Evolutionary conservation across 2,888 invertebrate genomes (phyloP).

Genomic region (Orgyia antiqua): DNA sequence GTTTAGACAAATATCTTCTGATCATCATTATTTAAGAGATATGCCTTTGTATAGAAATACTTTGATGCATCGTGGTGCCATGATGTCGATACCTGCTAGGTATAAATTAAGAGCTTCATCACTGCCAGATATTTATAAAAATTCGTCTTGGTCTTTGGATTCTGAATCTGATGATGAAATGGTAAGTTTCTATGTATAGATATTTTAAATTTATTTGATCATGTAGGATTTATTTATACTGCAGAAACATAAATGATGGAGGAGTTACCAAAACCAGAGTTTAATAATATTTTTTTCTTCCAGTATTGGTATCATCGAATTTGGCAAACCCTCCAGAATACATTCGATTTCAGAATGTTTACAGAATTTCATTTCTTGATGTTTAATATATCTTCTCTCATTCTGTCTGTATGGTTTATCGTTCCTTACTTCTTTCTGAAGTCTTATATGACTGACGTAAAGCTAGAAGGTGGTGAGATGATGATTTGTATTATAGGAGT

Average conservation of each 20-base stretch:
- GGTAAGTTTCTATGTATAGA: slow-evolving; percentile 77
- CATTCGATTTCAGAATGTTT: slow-evolving; percentile 90
- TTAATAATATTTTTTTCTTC: background rate
- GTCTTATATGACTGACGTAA: slow-evolving; percentile 77
- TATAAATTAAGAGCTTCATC: slow-evolving; percentile 90
- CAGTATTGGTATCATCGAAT: slow-evolving; percentile 86
- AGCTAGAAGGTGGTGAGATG: slow-evolving; percentile 83
- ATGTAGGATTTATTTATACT: no score
- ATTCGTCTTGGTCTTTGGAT: slow-evolving; percentile 86
- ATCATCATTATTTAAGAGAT: slow-evolving; percentile 83
- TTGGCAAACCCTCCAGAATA: slow-evolving; percentile 80
- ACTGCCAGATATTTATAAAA: slow-evolving; percentile 92
- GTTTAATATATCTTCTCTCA: slow-evolving; percentile 89
- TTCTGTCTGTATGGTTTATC: slow-evolving; percentile 95
- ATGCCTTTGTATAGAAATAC: slow-evolving; percentile 86
- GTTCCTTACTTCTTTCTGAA: slow-evolving; percentile 94
- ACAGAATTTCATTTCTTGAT: slow-evolving; percentile 87
- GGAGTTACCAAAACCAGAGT: no score
- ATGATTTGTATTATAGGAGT: slow-evolving; percentile 92
- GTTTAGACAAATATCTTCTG: slow-evolving; percentile 74
- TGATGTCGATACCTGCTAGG: slow-evolving; percentile 85
- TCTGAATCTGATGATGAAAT: slow-evolving; percentile 80
- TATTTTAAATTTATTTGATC: no score
- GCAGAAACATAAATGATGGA: no score
- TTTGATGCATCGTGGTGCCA: slow-evolving; percentile 90